These are phyloP conservation scores for Butastur rufipennis DNA, from an alignment of 2,113 vertebrate genomes.

Conservation along the genomic window DNA sequence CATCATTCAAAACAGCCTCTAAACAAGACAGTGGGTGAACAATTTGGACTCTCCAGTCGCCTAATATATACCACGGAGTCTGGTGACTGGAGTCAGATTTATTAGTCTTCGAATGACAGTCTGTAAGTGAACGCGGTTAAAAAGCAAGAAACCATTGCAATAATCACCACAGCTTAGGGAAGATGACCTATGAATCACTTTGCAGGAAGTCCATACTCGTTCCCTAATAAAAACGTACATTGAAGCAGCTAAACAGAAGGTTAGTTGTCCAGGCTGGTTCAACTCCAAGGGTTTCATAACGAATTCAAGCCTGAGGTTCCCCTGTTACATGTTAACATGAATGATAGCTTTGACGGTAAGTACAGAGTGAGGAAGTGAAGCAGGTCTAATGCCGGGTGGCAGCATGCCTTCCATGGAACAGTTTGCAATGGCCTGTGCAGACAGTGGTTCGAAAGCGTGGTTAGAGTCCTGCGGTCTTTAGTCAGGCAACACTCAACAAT, in stretches of 20 bases:
- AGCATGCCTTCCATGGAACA: not conserved
- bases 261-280: not conserved
- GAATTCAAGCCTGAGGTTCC: not conserved
- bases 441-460: not conserved
- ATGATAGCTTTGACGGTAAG: not conserved
- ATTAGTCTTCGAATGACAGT: not conserved
- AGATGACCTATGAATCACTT: not conserved
- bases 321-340: not conserved
- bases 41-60: not conserved
- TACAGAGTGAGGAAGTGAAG: not conserved
- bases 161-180: not conserved
- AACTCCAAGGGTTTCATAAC: not conserved
- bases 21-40: not conserved
- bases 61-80: not conserved
- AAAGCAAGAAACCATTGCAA: not conserved
- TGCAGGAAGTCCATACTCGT: not conserved
- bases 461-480: not conserved
- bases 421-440: not conserved
- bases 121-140: not conserved
- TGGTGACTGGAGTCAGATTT: not conserved
- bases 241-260: not conserved
- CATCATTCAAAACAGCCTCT: not conserved
- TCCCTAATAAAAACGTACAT: not conserved
- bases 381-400: not conserved
- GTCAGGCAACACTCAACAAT: not conserved